Evolutionary conservation across 1,140 invertebrate species (phyloP).

Genomic region (Pseudomyrmex pallidus): DNA sequence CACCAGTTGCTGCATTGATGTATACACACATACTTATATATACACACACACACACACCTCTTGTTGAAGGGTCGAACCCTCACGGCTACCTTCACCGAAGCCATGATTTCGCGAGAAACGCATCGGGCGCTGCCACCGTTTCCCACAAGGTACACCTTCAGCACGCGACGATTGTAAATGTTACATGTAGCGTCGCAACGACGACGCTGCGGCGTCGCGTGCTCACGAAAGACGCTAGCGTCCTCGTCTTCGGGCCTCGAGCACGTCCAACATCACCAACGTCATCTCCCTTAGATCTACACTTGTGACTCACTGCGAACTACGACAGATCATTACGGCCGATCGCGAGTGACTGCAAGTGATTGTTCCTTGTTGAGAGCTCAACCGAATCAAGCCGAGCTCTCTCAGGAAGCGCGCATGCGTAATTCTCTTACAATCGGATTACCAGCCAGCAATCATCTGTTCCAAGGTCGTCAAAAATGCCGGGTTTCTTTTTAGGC

Average conservation of each 20-base stretch:
- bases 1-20: no score
- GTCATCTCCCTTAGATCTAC: no score
- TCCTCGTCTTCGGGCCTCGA: constrained; percentile 54
- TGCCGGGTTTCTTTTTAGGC: no score
- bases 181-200: constrained; percentile 3
- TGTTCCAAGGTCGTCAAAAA: no score
- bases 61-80: constrained; percentile 93
- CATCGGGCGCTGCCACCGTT: constrained; percentile 64
- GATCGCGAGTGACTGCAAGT: no score
- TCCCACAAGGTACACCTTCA: background rate
- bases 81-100: constrained; percentile 93
- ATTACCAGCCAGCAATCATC: no score
- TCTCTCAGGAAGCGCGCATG: no score
- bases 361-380: no score
- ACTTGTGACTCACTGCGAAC: no score
- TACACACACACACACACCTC: constrained; percentile 86
- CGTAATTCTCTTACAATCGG: no score
- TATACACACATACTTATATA: constrained; percentile 13
- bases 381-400: no score
- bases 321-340: no score
- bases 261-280: constrained; percentile 5
- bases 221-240: constrained; percentile 36
- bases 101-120: constrained; percentile 85
- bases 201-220: constrained; percentile 6
- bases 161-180: background rate